Evolutionary conservation across 1,140 invertebrate genomes (phyloP), one percentile per base, ranked within the genome.

Genomic region (Andrena cerasifolii): DNA sequence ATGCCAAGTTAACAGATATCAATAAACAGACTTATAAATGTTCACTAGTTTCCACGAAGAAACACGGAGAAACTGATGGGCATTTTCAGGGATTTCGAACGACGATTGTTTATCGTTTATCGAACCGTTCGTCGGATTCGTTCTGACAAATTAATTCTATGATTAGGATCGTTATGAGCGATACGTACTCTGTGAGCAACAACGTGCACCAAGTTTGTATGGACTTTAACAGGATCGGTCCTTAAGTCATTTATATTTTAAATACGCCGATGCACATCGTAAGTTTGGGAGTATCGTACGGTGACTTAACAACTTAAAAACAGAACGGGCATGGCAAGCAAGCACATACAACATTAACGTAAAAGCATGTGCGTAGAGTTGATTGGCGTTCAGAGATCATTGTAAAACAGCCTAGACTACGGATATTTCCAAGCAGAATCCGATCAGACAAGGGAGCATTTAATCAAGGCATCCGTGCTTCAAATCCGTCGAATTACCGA

Each of bases 211-310:
- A 66, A 53, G 47, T 54, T 54, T 36, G 47, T 54, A 53, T 40
- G 14, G n/a, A 66, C 36, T 43, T 43, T 54, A 66, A 51, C 26
- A 66, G 24, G 61, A 54, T 66, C 49, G 26, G 49, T 53, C 47
- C 33, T 66, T 33, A 54, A 74, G n/a, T 54, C 49, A 74, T 33
- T 65, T 66, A 66, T 66, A 74, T 74, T 66, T 74, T 66, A 65
- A 65, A 54, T 74, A 65, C 14, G 36, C 12, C 71, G 47, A 74
- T 21, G 47, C 43, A 74, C 47, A 54, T 63, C 53, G 49, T 51
- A 53, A 61, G 40, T 66, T 47, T 43, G 24, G n/a, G 5, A 4
- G 3, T 16, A 33, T 56, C n/a, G 24, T 53, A 62, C 45, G 26
- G 51, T 53, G 51, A 51, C 61, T 68, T 80, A 45, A 66, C 24